Percentiles rank a stretch among this genome's conserved stretches.
These are phyloP conservation scores for Operophtera brumata DNA, from an alignment of 2,888 invertebrate species.

Conservation along the genomic window DNA sequence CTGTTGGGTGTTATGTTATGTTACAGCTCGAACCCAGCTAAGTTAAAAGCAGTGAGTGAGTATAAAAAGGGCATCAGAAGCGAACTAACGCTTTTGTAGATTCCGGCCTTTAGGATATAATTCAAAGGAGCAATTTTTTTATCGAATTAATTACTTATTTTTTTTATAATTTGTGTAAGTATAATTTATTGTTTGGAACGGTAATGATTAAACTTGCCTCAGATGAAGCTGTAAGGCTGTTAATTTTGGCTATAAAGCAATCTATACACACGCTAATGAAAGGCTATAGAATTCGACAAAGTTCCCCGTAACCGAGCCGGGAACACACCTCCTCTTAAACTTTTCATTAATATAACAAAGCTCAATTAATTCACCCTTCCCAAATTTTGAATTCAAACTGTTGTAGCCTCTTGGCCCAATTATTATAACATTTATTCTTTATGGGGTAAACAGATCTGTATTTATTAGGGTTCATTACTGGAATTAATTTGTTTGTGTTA, in stretches of 20 bases:
- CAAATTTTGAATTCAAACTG: conserved; percentile 70
- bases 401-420: conserved; percentile 74
- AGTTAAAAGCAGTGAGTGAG: too few relatives aligned
- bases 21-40: too few relatives aligned
- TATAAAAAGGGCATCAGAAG: too few relatives aligned
- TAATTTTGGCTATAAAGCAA: conserved; percentile 18
- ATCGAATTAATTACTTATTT: too few relatives aligned
- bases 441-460: conserved; percentile 77
- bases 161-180: too few relatives aligned
- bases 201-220: conserved; percentile 14
- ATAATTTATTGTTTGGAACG: too few relatives aligned
- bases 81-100: too few relatives aligned
- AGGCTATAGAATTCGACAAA: conserved; percentile 44
- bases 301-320: conserved; percentile 23
- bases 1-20: too few relatives aligned
- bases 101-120: too few relatives aligned
- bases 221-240: conserved; percentile 24
- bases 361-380: conserved; percentile 74
- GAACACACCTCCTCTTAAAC: conserved; percentile 35
- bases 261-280: conserved; percentile 27
- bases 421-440: conserved; percentile 79
- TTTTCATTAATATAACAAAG: conserved; percentile 53
- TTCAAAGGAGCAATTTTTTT: too few relatives aligned
- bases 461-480: conserved; percentile 79
- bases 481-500: conserved; percentile 81